Percentiles rank a stretch among this genome's conserved stretches.
Evolutionary conservation across 2,888 invertebrate species (phyloP).

Genomic region (Drosophila ezoana): DNA sequence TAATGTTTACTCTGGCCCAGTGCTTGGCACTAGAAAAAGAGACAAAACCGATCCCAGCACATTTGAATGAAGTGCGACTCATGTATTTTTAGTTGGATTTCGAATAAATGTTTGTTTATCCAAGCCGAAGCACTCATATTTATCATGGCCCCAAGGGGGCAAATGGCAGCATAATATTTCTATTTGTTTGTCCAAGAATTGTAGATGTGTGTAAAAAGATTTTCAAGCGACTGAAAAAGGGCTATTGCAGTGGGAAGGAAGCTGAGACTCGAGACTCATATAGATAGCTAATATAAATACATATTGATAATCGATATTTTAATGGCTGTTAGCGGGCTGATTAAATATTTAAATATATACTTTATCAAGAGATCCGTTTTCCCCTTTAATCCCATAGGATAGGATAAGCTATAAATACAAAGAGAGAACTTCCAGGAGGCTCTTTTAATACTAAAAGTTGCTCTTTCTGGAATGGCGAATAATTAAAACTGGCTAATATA

Average conservation of each 20-base stretch:
- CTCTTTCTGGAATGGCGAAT: too few species aligned
- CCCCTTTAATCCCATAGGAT: too few species aligned
- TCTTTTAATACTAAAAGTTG: neutral
- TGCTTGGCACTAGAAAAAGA: conserved; percentile 58
- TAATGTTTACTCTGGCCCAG: conserved; percentile 35
- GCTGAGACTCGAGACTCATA: neutral
- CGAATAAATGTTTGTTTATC: conserved; percentile 53
- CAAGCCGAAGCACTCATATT: conserved; percentile 19
- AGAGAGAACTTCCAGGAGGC: too few species aligned
- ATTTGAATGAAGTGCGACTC: conserved; percentile 18
- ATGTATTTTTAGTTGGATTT: conserved; percentile 25
- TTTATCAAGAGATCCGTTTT: too few species aligned
- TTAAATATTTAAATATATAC: neutral
- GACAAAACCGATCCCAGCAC: conserved; percentile 16
- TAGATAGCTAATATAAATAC: neutral
- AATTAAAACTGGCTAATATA: too few species aligned
- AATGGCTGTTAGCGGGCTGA: neutral
- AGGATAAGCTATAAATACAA: neutral
- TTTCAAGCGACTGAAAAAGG: neutral
- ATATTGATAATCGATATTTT: neutral
- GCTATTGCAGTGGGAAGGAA: neutral
- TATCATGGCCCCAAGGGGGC: conserved; percentile 7
- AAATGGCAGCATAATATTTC: conserved; percentile 1
- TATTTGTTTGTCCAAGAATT: conserved; percentile 23
- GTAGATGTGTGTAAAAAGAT: neutral